A percentile compares a stretch with the other conserved stretches of the same genome.
These are phyloP conservation scores for Ametastegia equiseti DNA, from an alignment of 2,888 invertebrate species.

Conservation along the genomic window DNA sequence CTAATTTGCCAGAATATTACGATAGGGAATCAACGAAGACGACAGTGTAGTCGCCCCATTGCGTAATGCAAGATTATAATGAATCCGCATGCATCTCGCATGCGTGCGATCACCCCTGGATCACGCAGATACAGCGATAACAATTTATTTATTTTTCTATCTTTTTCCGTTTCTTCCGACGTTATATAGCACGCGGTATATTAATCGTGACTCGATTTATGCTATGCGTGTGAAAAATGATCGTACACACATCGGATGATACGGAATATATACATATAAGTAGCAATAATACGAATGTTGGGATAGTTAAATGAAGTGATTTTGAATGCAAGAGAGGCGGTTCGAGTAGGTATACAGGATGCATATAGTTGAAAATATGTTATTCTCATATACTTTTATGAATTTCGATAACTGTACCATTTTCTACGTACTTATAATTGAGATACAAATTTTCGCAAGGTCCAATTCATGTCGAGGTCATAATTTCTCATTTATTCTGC, in stretches of 20 bases:
- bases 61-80: background rate
- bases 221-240: background rate
- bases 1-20: background rate
- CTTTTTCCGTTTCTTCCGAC: too few relatives aligned
- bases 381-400: too few relatives aligned
- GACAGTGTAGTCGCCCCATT: background rate
- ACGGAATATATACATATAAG: background rate
- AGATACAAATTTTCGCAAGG: too few relatives aligned
- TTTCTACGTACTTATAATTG: too few relatives aligned
- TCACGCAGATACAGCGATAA: constrained; percentile 7
- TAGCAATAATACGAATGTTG: background rate
- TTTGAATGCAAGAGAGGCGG: too few relatives aligned
- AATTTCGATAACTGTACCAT: too few relatives aligned
- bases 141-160: too few relatives aligned
- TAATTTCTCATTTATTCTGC: too few relatives aligned
- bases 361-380: too few relatives aligned
- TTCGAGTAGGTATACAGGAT: too few relatives aligned
- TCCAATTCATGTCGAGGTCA: too few relatives aligned
- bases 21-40: background rate
- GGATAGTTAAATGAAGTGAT: background rate
- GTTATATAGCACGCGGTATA: background rate
- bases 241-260: background rate
- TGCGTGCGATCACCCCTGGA: background rate
- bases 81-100: constrained; percentile 1
- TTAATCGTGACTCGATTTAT: background rate